Base-by-base conservation (phyloP, 92 coral and sea anemone genomes). In the Phymanthus crucifer region DNA sequence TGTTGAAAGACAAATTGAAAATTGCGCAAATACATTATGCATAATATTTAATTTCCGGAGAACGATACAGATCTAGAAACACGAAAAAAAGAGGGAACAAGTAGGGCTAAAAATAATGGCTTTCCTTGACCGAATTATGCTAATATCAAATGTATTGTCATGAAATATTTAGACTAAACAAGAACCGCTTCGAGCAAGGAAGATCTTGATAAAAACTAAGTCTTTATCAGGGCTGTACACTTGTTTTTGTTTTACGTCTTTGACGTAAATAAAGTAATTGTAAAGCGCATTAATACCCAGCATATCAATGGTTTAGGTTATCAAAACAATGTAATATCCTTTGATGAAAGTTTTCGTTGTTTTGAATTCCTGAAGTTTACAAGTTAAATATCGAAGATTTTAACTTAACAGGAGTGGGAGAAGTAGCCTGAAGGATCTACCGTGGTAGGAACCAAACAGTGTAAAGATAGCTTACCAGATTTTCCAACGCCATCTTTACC, bases 401-500 rank as follows among this genome's bases (percentile, higher is more conserved):
- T 54, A 29, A 54, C 64, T 54, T 54, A 6, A 29, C 8, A 54
- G n/a, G 8, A 6, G 27, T 9, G 7, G 27, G 10, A 54, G 27
- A 54, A 54, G 0, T 38, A 11, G 10, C 10, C 10, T 38, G 45
- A 38, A 38, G 10, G 14, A 43, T 43, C 12, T 43, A 37, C 14
- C 45, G 45, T 38, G 45, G 45, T 38, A 38, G 45, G 7, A 6
- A 38, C 10, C 45, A 11, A 38, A 6, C 45, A 10, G 14, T 8
- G 0, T 5, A 43, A 10, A 7, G 14, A 43, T 43, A 43, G 13
- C 75, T 58, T 82, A 91, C 96, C 96, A 80, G 96, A 91, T 70
- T 91, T 91, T 24, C 96, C 96, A 24, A 91, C 96, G 27, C 96
- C 96, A 61, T 91, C 96, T 72, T 89, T 89, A 17, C 96, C 96